phyloP scores from a whole-genome alignment of 2,797 vertebrate genomes.

The Rhadinocentrus ornatus region DNA sequence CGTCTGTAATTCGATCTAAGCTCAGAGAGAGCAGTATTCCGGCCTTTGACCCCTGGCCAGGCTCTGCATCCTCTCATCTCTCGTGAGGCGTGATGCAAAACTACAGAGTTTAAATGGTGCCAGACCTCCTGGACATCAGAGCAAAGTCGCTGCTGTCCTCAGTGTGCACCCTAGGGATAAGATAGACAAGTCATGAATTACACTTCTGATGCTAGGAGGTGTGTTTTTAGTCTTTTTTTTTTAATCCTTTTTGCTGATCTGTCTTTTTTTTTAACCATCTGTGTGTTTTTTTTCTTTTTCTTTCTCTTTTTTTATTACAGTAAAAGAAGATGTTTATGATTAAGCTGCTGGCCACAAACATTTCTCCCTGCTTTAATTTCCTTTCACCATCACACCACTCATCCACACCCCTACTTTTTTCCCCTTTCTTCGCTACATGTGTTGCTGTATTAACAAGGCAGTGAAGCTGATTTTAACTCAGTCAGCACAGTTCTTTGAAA shows the following conservation, averaged over 20 bases:
- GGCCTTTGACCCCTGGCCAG: conserved; percentile 67
- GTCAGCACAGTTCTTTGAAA: neutral
- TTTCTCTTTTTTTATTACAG: conserved; percentile 18
- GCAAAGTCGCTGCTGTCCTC: conserved; percentile 45
- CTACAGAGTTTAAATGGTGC: conserved; percentile 64
- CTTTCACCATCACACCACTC: conserved; percentile 4
- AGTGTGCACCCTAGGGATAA: conserved; percentile 15
- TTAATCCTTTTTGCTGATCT: conserved; percentile 3
- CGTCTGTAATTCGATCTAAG: conserved; percentile 67
- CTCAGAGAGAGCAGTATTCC: conserved; percentile 49
- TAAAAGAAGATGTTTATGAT: conserved; percentile 48
- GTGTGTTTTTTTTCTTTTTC: neutral
- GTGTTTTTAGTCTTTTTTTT: conserved; percentile 5
- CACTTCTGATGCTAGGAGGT: conserved; percentile 6
- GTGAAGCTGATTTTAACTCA: conserved; percentile 2
- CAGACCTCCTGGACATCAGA: conserved; percentile 61
- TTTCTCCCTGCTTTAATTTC: conserved; percentile 21
- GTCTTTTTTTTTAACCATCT: conserved; percentile 3
- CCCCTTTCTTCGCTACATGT: conserved; percentile 10
- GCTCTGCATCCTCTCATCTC: conserved; percentile 74
- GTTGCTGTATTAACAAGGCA: conserved; percentile 28
- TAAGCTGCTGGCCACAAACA: conserved; percentile 28
- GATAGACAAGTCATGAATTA: conserved; percentile 22
- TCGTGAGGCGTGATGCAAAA: conserved; percentile 67
- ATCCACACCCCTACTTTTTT: neutral